These are phyloP conservation scores for Drosophila hamatofila DNA, from an alignment of 2,888 invertebrate species.

Conservation along the genomic window DNA sequence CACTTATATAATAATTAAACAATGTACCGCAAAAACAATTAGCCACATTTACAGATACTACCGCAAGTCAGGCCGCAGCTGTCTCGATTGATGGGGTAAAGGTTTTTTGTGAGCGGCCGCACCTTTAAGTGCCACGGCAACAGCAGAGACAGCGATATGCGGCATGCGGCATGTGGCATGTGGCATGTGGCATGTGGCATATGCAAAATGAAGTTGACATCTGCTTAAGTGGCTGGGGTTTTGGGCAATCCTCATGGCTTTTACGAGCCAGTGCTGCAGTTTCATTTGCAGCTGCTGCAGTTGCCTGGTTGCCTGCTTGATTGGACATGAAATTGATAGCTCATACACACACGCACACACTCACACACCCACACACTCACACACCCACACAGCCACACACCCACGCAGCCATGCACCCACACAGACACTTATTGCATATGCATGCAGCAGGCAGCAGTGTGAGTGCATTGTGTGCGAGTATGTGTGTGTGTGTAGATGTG, in stretches of 20 bases:
- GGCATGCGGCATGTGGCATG: constrained; percentile 22
- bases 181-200: constrained; percentile 51
- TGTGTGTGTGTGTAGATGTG: constrained; percentile 34
- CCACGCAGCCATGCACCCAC: constrained; percentile 23
- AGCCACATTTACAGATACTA: constrained; percentile 56
- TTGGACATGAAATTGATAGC: constrained; percentile 84
- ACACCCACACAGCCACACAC: constrained; percentile 19
- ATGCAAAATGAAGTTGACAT: constrained; percentile 82
- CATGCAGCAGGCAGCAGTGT: constrained; percentile 32
- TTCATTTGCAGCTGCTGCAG: constrained; percentile 64
- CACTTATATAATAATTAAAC: constrained; percentile 64
- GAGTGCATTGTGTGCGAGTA: constrained; percentile 16
- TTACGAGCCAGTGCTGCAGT: constrained; percentile 48
- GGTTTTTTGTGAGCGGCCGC: constrained; percentile 20
- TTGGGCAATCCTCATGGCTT: constrained; percentile 59
- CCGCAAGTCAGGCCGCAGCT: constrained; percentile 64
- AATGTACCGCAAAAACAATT: constrained; percentile 74
- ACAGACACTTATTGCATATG: constrained; percentile 25
- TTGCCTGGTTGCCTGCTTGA: constrained; percentile 72
- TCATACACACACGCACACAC: constrained; percentile 35
- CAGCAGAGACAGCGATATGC: constrained; percentile 18
- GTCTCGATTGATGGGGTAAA: constrained; percentile 38
- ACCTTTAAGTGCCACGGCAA: constrained; percentile 48
- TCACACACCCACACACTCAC: constrained; percentile 16
- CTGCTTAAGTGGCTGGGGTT: constrained; percentile 80